A percentile compares a stretch with the other conserved stretches of the same genome.
Conservation (phyloP, 2,113 vertebrate species). For the Fulica atra region DNA sequence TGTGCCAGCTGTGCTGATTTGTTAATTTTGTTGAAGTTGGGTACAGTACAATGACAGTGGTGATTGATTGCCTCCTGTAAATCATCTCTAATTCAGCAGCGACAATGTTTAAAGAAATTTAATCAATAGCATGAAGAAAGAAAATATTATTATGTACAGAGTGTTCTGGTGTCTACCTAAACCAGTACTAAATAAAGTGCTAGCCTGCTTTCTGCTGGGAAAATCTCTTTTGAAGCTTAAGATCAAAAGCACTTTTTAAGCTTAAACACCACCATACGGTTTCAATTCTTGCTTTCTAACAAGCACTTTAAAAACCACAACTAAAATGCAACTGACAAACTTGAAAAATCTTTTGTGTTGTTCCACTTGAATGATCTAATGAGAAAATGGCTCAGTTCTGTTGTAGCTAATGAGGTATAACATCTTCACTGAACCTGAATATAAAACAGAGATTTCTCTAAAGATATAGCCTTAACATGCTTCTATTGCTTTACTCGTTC, state of each 20-base stretch:
- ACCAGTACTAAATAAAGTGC: neutral
- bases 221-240: slow-evolving; percentile 54
- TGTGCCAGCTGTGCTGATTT: neutral
- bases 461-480: neutral
- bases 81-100: neutral
- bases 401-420: slow-evolving; percentile 62
- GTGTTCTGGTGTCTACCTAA: neutral
- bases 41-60: neutral
- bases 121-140: neutral
- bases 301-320: slow-evolving; percentile 57
- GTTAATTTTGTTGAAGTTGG: neutral
- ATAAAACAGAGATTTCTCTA: slow-evolving; percentile 47
- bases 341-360: slow-evolving; percentile 53
- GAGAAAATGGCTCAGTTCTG: slow-evolving; percentile 69
- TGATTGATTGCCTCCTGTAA: neutral
- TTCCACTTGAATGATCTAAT: slow-evolving; percentile 67
- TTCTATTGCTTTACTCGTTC: neutral
- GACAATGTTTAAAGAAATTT: neutral
- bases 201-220: slow-evolving; percentile 26
- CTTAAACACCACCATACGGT: slow-evolving; percentile 20
- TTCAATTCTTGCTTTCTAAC: slow-evolving; percentile 54
- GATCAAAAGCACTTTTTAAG: slow-evolving; percentile 47
- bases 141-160: neutral
- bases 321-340: slow-evolving; percentile 58
- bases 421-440: slow-evolving; percentile 66